Conservation (phyloP, 2,797 vertebrate genomes). For the Characodon lateralis region DNA sequence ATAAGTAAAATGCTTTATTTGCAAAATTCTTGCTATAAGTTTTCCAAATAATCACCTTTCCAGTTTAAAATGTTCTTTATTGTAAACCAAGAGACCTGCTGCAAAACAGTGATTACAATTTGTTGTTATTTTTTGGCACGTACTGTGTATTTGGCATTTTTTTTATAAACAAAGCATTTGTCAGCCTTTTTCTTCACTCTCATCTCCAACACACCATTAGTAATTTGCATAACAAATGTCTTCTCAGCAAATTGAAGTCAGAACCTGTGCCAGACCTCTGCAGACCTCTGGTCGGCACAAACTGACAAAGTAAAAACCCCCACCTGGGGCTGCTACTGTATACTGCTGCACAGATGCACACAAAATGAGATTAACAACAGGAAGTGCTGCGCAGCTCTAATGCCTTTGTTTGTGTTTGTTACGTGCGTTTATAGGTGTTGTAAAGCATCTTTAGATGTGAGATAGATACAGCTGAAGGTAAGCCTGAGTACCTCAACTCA, state of each 20-base stretch:
- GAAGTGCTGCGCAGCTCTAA: slow-evolving; percentile 6
- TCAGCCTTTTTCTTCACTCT: neutral
- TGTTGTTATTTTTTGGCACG: neutral
- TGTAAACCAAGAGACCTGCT: neutral
- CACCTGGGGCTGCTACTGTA: slow-evolving; percentile 11
- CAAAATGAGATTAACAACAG: slow-evolving; percentile 34
- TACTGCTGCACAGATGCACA: slow-evolving; percentile 34
- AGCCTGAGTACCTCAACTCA: neutral
- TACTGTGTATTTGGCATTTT: neutral
- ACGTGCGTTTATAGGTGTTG: neutral
- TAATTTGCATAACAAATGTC: slow-evolving; percentile 30
- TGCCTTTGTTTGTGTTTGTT: slow-evolving; percentile 3
- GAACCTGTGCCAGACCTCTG: slow-evolving; percentile 44
- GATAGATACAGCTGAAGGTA: neutral
- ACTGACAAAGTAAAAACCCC: slow-evolving; percentile 37
- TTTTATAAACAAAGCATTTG: neutral
- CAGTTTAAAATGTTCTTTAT: neutral
- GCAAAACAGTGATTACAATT: neutral
- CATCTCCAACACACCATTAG: neutral
- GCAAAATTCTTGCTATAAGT: neutral
- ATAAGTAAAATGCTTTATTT: neutral
- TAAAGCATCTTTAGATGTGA: neutral
- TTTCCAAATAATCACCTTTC: neutral
- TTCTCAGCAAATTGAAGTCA: slow-evolving; percentile 29
- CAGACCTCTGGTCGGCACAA: slow-evolving; percentile 43